Evolutionary conservation across 2,888 invertebrate species (phyloP).

Genomic region (Lysandra bellargus): DNA sequence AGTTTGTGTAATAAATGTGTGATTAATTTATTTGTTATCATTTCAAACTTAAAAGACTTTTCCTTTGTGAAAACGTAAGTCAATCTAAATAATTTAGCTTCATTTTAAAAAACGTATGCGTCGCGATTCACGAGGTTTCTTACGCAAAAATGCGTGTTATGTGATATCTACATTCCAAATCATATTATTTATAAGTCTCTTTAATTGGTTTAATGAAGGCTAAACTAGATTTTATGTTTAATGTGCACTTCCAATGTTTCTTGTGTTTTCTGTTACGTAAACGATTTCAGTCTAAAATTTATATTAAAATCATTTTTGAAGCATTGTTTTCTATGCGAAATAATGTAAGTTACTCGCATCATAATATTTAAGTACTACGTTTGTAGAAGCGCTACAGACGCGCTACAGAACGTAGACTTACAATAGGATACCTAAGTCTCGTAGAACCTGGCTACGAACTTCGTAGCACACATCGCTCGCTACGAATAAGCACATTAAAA

Average conservation of each 20-base stretch:
- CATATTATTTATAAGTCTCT: background rate
- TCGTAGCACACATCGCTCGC: background rate
- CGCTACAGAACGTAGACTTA: constrained; percentile 7
- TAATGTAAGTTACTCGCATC: background rate
- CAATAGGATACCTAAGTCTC: constrained; percentile 10
- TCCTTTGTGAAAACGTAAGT: too few species aligned
- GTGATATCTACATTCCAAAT: background rate
- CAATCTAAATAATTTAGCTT: background rate
- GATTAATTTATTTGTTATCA: background rate
- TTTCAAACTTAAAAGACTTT: background rate
- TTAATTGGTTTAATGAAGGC: background rate
- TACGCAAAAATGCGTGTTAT: background rate
- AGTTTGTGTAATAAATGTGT: background rate
- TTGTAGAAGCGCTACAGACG: constrained; percentile 1
- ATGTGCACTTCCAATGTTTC: background rate
- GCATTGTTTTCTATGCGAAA: background rate
- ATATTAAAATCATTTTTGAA: background rate
- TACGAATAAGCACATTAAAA: background rate
- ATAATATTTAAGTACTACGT: background rate
- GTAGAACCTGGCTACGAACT: background rate
- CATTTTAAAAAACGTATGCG: constrained; percentile 17
- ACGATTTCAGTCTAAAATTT: background rate
- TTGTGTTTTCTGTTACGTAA: background rate
- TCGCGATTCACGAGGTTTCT: background rate
- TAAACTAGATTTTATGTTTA: background rate